Evolutionary conservation across 2,113 vertebrate species (phyloP).

Genomic region (Ariopsis seemanni): DNA sequence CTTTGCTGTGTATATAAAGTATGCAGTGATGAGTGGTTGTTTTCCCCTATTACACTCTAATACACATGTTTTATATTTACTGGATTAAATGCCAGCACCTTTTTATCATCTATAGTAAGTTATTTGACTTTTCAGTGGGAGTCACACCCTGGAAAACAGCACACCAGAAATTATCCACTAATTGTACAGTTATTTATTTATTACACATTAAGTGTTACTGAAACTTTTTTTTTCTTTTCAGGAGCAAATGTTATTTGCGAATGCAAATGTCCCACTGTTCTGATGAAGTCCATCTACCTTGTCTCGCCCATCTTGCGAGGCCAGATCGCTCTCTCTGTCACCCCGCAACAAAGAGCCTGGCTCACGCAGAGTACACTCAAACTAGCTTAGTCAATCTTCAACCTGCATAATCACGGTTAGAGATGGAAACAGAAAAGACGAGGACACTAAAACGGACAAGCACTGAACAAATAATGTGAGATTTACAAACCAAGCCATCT

Average conservation of each 20-base stretch:
- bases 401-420: constrained; percentile 84
- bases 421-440: constrained; percentile 65
- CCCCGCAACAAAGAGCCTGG: constrained; percentile 74
- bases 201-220: neutral
- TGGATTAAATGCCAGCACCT: neutral
- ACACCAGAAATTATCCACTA: neutral
- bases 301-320: constrained; percentile 29
- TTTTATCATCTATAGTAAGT: neutral
- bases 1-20: neutral
- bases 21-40: neutral
- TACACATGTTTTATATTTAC: neutral
- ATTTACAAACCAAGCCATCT: constrained; percentile 57
- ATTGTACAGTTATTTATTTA: constrained; percentile 10
- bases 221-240: neutral
- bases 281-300: constrained; percentile 9
- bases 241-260: neutral
- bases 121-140: neutral
- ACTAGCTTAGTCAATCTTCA: constrained; percentile 88
- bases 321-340: neutral
- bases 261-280: constrained; percentile 16
- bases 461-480: constrained; percentile 58
- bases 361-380: constrained; percentile 81
- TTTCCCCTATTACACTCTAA: neutral
- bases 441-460: constrained; percentile 61
- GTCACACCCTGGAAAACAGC: neutral